A percentile compares a stretch with the other conserved stretches of the same genome.
These are phyloP conservation scores for Vespertilio murinus DNA, from an alignment of 2,797 vertebrate species.

Conservation along the genomic window DNA sequence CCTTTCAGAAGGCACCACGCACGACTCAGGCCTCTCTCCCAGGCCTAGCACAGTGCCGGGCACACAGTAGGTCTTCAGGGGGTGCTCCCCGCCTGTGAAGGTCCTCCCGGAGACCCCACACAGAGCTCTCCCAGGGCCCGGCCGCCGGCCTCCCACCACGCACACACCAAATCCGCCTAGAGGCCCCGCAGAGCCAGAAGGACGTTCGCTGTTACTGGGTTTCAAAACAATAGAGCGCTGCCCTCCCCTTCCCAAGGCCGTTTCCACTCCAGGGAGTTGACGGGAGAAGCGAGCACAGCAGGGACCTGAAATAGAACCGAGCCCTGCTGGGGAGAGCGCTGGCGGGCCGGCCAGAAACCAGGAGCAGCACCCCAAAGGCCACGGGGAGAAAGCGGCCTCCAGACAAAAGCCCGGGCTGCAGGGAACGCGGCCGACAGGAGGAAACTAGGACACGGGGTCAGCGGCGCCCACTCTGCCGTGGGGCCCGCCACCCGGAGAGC, in stretches of 20 bases:
- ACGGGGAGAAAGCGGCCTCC: not conserved
- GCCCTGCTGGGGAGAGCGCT: conserved; percentile 47
- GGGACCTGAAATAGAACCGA: conserved; percentile 73
- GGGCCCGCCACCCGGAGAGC: not conserved
- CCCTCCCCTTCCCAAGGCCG: conserved; percentile 26
- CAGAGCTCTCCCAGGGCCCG: not conserved
- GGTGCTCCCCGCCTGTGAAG: not conserved
- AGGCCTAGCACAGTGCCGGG: not conserved
- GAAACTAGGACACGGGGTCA: not conserved
- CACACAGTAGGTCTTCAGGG: not conserved
- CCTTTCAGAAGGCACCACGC: not conserved
- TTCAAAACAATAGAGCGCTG: conserved; percentile 71
- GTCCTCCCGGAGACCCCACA: not conserved
- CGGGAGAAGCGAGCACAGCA: conserved; percentile 61
- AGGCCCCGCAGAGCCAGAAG: not conserved
- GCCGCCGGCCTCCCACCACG: not conserved
- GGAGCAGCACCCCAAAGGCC: conserved; percentile 28
- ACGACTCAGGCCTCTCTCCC: not conserved
- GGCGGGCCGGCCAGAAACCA: not conserved
- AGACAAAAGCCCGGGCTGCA: not conserved
- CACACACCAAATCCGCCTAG: not conserved
- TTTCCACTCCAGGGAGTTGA: conserved; percentile 70
- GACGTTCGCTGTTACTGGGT: not conserved
- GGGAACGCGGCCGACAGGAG: not conserved
- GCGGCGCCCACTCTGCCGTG: not conserved